These are phyloP conservation scores for Syngnathus floridae DNA, from an alignment of 2,113 vertebrate genomes.

Conservation along the genomic window DNA sequence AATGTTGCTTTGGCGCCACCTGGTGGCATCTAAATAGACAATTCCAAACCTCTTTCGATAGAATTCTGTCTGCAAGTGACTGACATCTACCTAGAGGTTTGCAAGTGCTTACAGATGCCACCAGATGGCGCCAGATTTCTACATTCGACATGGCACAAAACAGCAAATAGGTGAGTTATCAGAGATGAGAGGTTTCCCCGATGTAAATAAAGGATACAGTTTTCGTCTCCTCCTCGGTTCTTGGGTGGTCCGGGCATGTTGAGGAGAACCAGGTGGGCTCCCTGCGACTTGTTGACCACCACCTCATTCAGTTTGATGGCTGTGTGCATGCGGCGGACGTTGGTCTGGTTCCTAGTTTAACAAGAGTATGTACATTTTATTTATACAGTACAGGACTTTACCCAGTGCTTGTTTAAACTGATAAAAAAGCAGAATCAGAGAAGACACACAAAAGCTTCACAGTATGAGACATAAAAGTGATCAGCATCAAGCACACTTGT, in stretches of 20 bases:
- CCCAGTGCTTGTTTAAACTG: too few relatives aligned
- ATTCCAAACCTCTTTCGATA: neutral
- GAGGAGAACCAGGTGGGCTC: constrained; percentile 87
- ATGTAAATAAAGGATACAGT: constrained; percentile 81
- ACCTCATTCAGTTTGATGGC: constrained; percentile 91
- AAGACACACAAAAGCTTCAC: neutral
- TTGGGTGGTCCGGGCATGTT: constrained; percentile 94
- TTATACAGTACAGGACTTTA: neutral
- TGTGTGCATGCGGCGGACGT: constrained; percentile 94
- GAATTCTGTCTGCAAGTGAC: neutral
- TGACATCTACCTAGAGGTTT: too few relatives aligned
- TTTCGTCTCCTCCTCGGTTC: constrained; percentile 88
- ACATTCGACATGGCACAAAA: too few relatives aligned
- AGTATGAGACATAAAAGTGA: too few relatives aligned
- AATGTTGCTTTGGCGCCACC: neutral
- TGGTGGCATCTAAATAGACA: neutral
- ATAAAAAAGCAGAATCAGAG: neutral
- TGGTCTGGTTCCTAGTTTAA: constrained; percentile 83
- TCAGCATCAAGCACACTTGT: neutral
- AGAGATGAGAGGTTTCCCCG: too few relatives aligned
- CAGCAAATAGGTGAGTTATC: too few relatives aligned
- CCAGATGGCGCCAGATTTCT: too few relatives aligned
- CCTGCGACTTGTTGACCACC: constrained; percentile 85
- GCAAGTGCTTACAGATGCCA: too few relatives aligned
- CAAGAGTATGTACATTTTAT: constrained; percentile 10